A percentile compares a stretch with the other conserved stretches of the same genome.
phyloP scores from a whole-genome alignment of 2,113 vertebrate genomes.

The Paramisgurnus dabryanus region DNA sequence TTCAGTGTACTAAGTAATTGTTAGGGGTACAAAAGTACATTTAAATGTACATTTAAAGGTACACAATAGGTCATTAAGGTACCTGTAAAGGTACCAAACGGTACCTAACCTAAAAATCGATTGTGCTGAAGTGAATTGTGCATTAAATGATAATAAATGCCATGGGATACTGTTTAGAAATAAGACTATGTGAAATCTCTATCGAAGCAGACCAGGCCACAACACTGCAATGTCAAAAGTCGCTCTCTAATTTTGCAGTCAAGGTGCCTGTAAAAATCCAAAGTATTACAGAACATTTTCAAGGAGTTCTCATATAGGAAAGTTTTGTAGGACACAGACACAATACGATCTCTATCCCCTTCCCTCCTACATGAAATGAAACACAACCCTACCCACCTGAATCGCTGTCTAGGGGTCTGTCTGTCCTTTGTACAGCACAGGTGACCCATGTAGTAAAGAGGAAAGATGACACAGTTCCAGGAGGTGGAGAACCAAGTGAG shows the following conservation, averaged over 20 bases:
- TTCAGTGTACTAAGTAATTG: no score
- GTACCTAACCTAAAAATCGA: background rate
- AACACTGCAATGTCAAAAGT: background rate
- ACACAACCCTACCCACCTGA: constrained; percentile 69
- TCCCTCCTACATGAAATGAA: background rate
- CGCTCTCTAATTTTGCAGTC: background rate
- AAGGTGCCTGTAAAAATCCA: background rate
- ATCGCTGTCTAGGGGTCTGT: constrained; percentile 78
- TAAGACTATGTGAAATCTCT: background rate
- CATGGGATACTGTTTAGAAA: constrained; percentile 6
- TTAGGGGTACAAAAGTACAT: no score
- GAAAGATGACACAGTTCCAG: constrained; percentile 86
- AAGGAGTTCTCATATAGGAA: background rate
- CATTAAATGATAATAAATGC: background rate
- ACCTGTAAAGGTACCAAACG: no score
- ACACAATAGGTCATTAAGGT: no score
- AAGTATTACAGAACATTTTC: constrained; percentile 12
- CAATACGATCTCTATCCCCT: background rate
- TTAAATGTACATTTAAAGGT: no score
- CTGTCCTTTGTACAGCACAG: constrained; percentile 79
- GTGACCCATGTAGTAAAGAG: constrained; percentile 81
- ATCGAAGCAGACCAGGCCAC: background rate
- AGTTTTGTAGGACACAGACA: background rate
- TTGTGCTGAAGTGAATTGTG: background rate
- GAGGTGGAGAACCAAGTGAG: constrained; percentile 85